A percentile compares a stretch with the other conserved stretches of the same genome.
Evolutionary conservation across 2,888 invertebrate species (phyloP).

Genomic region (Camptogramma bilineatum): DNA sequence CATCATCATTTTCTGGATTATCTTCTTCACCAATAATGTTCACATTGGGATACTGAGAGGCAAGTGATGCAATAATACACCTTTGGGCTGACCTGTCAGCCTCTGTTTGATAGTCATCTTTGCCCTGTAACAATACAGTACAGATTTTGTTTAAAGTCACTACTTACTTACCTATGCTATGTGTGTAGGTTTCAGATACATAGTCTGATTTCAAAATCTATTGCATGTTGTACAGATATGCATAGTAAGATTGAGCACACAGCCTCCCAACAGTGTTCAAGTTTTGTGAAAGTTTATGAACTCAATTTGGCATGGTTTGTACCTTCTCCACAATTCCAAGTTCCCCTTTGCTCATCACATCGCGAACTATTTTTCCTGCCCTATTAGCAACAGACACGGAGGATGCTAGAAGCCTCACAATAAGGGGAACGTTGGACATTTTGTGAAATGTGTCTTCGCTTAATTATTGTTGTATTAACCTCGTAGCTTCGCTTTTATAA

Average conservation of each 20-base stretch:
- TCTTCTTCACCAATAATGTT: slow-evolving; percentile 97
- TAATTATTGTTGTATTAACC: too few relatives aligned
- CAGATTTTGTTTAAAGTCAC: too few relatives aligned
- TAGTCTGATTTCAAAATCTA: too few relatives aligned
- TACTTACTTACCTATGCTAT: too few relatives aligned
- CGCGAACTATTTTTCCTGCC: slow-evolving; percentile 96
- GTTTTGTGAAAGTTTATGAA: neutral
- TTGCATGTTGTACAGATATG: neutral
- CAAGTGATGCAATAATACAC: slow-evolving; percentile 95
- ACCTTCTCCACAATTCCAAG: slow-evolving; percentile 97
- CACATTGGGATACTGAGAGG: slow-evolving; percentile 92
- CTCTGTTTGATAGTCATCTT: slow-evolving; percentile 98
- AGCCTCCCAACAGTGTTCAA: neutral
- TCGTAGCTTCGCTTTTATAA: too few relatives aligned
- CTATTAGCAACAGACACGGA: slow-evolving; percentile 92
- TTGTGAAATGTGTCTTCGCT: neutral
- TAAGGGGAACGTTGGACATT: slow-evolving; percentile 84
- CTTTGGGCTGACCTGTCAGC: slow-evolving; percentile 98
- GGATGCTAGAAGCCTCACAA: slow-evolving; percentile 90
- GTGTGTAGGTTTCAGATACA: too few relatives aligned
- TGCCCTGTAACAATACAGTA: slow-evolving; percentile 84
- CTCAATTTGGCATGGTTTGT: slow-evolving; percentile 29
- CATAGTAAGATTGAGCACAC: neutral
- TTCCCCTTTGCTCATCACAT: slow-evolving; percentile 95
- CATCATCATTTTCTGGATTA: slow-evolving; percentile 84